Evolutionary conservation across 1,140 invertebrate species (phyloP), one percentile per base, ranked within the genome.

Genomic region (Eubasilissa regina): DNA sequence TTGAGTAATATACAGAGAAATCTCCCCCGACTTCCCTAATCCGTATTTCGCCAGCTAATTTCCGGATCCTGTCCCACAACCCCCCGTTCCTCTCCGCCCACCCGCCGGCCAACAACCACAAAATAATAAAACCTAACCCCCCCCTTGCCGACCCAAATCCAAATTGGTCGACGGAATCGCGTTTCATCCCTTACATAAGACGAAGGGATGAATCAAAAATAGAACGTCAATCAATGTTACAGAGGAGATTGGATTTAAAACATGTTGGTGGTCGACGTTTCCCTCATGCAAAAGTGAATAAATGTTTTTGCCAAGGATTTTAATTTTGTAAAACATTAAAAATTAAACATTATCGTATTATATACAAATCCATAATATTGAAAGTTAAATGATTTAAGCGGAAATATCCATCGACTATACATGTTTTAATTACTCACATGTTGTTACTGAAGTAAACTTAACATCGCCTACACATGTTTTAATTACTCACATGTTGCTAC

Each of bases 31-130:
- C 66, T 80, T 80, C 73, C 73, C 75, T 68, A 68, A 70, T 80
- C 78, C 78, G 78, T 64, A 80, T 75, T 80, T 80, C 72, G 62
- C 78, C 72, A 68, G 78, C 78, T 75, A 80, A 80, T 80, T 80
- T 80, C 78, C 78, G 78, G 78, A 75, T 80, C 78, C 68, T 74
- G 78, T 80, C 78, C 78, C 72, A 13, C 53, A 47, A 74, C 53
- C 17, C 68, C 55, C 56, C 72, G 25, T 9, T 17, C 70, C 43
- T 17, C n/a, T 47, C 43, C 6, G 11, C 47, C 44, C 77, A 12
- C 55, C n/a, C 25, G 66, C 43, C 44, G 64, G 43, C 64, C 64
- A 47, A 13, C 64, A 47, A 47, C 64, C 64, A 15, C 64, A 48
- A 68, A 68, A 68, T 68, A 68, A 68, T 68, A 68, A 68, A 68